Conservation (phyloP, 2,113 vertebrate genomes). For the Hypanus sabinus region DNA sequence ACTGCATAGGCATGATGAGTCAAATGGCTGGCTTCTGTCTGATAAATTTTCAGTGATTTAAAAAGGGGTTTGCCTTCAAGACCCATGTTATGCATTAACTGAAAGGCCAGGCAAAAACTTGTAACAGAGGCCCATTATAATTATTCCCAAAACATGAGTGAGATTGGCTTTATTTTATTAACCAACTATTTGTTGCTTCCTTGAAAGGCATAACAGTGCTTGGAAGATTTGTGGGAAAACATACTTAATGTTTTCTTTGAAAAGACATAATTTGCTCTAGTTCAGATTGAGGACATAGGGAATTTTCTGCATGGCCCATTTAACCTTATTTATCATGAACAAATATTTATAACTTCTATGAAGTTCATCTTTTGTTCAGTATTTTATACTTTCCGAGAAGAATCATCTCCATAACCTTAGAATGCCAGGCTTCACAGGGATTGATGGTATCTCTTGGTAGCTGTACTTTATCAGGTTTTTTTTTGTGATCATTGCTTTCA, state of each 20-base stretch:
- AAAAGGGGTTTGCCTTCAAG: neutral
- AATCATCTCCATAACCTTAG: neutral
- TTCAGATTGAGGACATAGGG: neutral
- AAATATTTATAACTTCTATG: neutral
- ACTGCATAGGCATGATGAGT: no score
- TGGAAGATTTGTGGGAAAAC: no score
- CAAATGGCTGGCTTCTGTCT: no score
- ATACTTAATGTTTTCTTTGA: neutral
- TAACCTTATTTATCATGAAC: neutral
- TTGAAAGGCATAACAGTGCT: no score
- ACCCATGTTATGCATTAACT: neutral
- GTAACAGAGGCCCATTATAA: no score
- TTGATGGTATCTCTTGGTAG: neutral
- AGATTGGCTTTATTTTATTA: neutral
- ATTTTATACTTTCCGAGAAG: neutral
- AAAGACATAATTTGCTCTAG: neutral
- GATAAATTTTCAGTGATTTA: no score
- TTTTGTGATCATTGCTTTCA: no score
- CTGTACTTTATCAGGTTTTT: neutral
- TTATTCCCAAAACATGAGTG: neutral
- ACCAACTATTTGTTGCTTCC: neutral
- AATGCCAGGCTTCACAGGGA: neutral
- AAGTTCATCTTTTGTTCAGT: neutral
- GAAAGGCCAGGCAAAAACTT: neutral
- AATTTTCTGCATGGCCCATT: neutral